Percentiles rank a stretch among this genome's conserved stretches.
These are phyloP conservation scores for Lacerta agilis DNA, from an alignment of 2,797 vertebrate species.

Conservation along the genomic window DNA sequence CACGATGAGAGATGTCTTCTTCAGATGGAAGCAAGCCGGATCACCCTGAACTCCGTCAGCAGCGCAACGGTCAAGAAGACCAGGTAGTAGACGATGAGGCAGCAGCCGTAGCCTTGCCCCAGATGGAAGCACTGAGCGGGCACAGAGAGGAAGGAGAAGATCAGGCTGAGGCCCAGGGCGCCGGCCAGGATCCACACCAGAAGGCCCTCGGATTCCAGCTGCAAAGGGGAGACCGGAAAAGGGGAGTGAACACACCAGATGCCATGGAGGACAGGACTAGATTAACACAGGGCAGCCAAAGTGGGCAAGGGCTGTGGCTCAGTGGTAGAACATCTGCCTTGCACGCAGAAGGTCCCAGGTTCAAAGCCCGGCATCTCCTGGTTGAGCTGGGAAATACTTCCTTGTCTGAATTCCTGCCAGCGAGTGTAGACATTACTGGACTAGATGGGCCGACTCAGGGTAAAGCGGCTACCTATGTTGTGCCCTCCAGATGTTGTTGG, in stretches of 20 bases:
- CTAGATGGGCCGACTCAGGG: no score
- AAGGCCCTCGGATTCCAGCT: conserved; percentile 88
- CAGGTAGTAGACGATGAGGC: conserved; percentile 87
- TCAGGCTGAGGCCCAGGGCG: conserved; percentile 89
- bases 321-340: no score
- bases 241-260: rapidly evolving
- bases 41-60: conserved; percentile 89
- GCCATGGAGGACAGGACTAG: background rate
- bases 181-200: conserved; percentile 91
- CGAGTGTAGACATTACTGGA: no score
- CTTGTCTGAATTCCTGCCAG: no score
- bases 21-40: conserved; percentile 68
- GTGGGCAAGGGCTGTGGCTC: no score
- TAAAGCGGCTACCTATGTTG: no score
- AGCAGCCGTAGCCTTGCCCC: conserved; percentile 80
- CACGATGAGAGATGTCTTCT: rapidly evolving
- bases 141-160: conserved; percentile 88
- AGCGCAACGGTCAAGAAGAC: conserved; percentile 88
- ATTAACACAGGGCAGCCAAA: no score
- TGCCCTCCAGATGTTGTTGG: no score
- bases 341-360: no score
- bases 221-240: background rate
- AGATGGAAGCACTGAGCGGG: conserved; percentile 88
- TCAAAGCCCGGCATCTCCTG: no score
- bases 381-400: no score